Percentiles rank a stretch among this genome's conserved stretches.
These are phyloP conservation scores for Crotalus viridis DNA, from an alignment of 2,113 vertebrate species.

Conservation along the genomic window DNA sequence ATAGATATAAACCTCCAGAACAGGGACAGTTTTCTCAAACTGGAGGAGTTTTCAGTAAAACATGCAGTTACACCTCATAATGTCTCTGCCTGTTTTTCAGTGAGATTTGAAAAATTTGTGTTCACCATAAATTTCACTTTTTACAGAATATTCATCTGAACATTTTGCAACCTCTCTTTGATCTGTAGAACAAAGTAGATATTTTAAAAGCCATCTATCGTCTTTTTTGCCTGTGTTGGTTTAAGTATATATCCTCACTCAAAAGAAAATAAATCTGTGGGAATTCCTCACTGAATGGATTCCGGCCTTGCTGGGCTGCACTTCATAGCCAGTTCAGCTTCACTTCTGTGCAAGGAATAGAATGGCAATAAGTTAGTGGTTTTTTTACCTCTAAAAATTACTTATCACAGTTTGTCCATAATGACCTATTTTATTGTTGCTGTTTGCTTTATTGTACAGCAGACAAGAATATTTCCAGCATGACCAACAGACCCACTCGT, in stretches of 20 bases:
- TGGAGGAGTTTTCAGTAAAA: background rate
- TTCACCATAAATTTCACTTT: background rate
- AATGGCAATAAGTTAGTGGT: background rate
- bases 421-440: conserved; percentile 43
- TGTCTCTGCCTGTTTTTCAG: background rate
- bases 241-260: background rate
- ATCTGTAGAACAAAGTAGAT: background rate
- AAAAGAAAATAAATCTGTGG: background rate
- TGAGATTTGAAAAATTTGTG: background rate
- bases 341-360: background rate
- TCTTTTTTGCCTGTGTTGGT: background rate
- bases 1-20: background rate
- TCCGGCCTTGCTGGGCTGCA: background rate
- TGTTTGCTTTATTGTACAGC: conserved; percentile 60
- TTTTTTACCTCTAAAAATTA: background rate
- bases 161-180: background rate
- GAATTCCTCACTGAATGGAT: background rate
- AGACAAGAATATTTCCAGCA: conserved; percentile 80
- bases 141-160: background rate
- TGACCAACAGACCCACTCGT: conserved; percentile 78
- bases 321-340: background rate
- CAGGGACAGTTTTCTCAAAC: background rate
- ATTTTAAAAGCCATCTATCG: background rate
- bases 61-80: background rate
- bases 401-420: background rate